Base-by-base conservation (phyloP, 2,113 vertebrate species). In the Labeo rohita region DNA sequence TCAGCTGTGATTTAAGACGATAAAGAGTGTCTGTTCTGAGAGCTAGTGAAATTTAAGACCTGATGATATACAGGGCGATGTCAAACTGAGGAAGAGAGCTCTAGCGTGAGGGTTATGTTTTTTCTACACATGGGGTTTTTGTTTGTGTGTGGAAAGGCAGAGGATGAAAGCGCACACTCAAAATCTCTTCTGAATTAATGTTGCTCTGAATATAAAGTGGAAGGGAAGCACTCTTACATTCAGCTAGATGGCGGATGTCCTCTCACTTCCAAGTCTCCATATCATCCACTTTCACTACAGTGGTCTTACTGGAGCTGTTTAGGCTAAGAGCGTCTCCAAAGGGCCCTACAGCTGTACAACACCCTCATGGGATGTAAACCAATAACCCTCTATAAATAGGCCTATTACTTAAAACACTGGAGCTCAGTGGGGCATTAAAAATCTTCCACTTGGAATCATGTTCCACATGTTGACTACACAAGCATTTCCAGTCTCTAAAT, bases 361-460 rank as follows among this genome's bases (percentile, higher is more conserved):
- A 75, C n/a, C 72, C 70, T 75, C 56, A 12, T 76, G 83, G 23
- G 56, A 74, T 76, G 72, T 65, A 36, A 49, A 84, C 72, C 34
- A 68, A 66, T 34, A 66, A n/a, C 75, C 34, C 11, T 78, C 28
- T 65, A 50, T 85, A 49, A 75, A 85, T 66, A 47, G 21, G 63
- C 8, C 56, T 73, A 78, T 65, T 76, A 63, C 78, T 39, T 65
- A 34, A 81, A 81, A 81, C 59, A 49, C 13, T 78, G 75, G 28
- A 21, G 75, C 50, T 80, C 39, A 63, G 56, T 8, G 21, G 6
- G 56, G 77, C 77, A 80, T 45, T 45, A 80, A 61, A 77, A 56
- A 65, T 13, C 28, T 39, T 59, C 76, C 15, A 45, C 34, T 1
- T 39, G 52, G 76, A 12, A 59, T 74, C 45, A 50, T 49, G 15